Evolutionary conservation across 2,888 invertebrate genomes (phyloP).

Genomic region (Aphelenchoides bicaudatus): DNA sequence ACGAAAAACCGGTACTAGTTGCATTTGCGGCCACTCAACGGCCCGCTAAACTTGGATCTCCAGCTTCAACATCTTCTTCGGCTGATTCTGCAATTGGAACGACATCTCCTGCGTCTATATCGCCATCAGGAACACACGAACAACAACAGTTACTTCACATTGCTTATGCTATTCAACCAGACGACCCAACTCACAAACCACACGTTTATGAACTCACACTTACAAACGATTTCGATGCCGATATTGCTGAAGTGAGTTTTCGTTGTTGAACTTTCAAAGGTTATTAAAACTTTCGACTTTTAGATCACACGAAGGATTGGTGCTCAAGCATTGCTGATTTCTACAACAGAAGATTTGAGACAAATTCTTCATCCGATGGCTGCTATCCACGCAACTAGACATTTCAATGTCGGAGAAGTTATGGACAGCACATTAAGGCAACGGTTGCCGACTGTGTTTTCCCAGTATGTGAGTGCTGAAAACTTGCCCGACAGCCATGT

Average conservation of each 20-base stretch:
- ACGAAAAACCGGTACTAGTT: slow-evolving; percentile 20
- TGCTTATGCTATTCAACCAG: slow-evolving; percentile 14
- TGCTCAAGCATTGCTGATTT: slow-evolving; percentile 26
- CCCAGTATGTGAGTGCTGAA: slow-evolving; percentile 17
- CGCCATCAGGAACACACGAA: slow-evolving; percentile 6
- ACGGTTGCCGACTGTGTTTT: slow-evolving; percentile 21
- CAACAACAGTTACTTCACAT: neutral
- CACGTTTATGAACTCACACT: slow-evolving; percentile 3
- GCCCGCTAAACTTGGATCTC: neutral
- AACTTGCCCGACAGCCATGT: slow-evolving; percentile 9
- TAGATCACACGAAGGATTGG: slow-evolving; percentile 16
- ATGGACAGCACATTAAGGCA: slow-evolving; percentile 20
- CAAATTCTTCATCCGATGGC: slow-evolving; percentile 30
- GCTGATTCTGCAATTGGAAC: slow-evolving; percentile 25
- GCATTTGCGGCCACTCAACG: slow-evolving; percentile 13
- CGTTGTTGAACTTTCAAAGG: neutral
- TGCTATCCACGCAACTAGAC: slow-evolving; percentile 18
- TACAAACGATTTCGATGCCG: slow-evolving; percentile 11
- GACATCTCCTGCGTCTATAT: slow-evolving; percentile 21
- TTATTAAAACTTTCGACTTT: neutral
- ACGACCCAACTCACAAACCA: neutral
- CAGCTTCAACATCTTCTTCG: slow-evolving; percentile 18
- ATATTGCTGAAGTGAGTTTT: slow-evolving; percentile 6
- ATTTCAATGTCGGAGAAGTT: slow-evolving; percentile 18
- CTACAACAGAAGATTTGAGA: slow-evolving; percentile 32